Base-by-base conservation (phyloP, 2,888 invertebrate species). In the Rhagium mordax region DNA sequence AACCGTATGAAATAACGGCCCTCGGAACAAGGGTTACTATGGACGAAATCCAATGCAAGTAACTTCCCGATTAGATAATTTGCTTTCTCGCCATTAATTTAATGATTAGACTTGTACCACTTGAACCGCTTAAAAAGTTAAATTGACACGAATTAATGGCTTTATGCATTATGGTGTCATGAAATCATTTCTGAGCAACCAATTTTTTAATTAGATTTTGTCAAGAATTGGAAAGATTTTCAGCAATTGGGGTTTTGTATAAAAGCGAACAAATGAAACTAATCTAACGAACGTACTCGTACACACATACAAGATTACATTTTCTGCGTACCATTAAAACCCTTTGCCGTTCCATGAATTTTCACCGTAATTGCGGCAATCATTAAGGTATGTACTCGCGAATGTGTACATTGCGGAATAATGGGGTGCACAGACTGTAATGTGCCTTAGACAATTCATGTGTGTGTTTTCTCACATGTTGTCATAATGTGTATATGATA, bases 381-480 rank as follows among this genome's bases (percentile, higher is more conserved):
- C 3, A 51, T 20, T 51, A 51, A 51, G 51, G 51, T 16, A 51
- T 51, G 51, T 16, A 18, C 5, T 16, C 13, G 51, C 51, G 18
- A 20, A 51, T 51, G 18, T 20, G 51, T 18, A 18, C 51, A 51
- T 51, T 51, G 10, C 20, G 3, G 51, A 51, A 51, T 51, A 51
- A 51, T 51, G 20, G 49, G 18, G 51, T 51, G 51, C 10, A 20
- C 18, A 51, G 20, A 3, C 8, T 61, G 61, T 47, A 61, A 61
- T 18, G 15, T 61, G 59, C 59, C 33, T 59, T 27, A 29, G 61
- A 61, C 47, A 47, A 47, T 21, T 41, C 47, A 61, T 61, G 18
- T 61, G 18, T 61, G 61, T 61, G 47, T 47, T 21, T 61, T 47
- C 61, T 61, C 61, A 61, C 61, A 21, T 47, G 51, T 41, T 51